phyloP scores from a whole-genome alignment of 2,888 invertebrate species.

The Heliconius charithonia region DNA sequence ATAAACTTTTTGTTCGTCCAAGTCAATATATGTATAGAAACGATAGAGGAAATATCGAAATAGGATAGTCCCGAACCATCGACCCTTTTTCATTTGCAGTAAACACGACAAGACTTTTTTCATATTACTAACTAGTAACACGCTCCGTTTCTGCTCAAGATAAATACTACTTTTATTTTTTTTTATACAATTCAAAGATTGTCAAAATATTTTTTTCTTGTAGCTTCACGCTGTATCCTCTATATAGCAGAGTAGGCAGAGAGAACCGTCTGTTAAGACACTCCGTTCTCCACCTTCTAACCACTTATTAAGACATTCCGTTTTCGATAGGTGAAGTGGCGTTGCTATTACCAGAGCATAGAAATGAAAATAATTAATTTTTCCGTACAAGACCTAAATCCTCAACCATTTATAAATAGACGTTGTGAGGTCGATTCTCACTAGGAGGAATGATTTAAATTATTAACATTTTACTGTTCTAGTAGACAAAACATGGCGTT shows the following conservation, averaged over 20 bases:
- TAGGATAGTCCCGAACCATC: neutral
- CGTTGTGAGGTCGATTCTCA: no score
- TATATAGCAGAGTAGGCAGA: neutral
- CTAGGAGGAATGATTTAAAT: no score
- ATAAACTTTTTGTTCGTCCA: slow-evolving; percentile 10
- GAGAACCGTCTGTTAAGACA: neutral
- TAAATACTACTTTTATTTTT: neutral
- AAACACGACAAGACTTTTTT: slow-evolving; percentile 13
- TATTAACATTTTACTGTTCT: no score
- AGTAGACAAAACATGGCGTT: no score
- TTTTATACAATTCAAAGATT: neutral
- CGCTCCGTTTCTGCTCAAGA: neutral
- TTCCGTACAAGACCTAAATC: no score
- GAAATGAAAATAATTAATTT: no score
- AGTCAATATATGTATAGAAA: neutral
- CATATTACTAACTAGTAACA: neutral
- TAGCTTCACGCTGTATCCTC: neutral
- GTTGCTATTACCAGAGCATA: no score
- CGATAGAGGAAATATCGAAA: neutral
- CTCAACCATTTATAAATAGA: no score
- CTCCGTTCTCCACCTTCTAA: no score
- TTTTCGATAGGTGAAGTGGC: no score
- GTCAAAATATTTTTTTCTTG: neutral
- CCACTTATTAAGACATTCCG: no score
- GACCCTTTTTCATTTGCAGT: slow-evolving; percentile 11